Percentiles rank a stretch among this genome's conserved stretches.
Evolutionary conservation across 2,113 vertebrate species (phyloP).

Genomic region (Dromiciops gliroides): DNA sequence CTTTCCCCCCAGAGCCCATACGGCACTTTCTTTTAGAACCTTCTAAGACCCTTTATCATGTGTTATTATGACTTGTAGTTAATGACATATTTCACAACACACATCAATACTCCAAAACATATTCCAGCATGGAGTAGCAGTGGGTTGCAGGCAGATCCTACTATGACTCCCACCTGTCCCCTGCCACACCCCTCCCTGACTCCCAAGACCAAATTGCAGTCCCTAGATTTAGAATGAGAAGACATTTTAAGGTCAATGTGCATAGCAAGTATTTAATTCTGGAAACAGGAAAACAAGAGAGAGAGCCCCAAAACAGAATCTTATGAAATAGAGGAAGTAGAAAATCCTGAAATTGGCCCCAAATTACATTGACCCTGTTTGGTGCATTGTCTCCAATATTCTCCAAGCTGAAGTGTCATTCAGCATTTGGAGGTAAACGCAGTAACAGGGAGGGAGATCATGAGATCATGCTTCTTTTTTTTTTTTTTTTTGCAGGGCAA

Average conservation of each 20-base stretch:
- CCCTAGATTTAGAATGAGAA: not conserved
- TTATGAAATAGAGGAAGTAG: no score
- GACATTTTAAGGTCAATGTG: not conserved
- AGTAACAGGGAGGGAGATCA: not conserved
- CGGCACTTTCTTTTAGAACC: not conserved
- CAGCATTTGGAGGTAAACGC: not conserved
- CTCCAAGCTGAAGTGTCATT: not conserved
- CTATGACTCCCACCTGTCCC: not conserved
- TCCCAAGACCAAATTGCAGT: not conserved
- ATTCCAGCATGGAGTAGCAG: not conserved
- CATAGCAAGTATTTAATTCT: not conserved
- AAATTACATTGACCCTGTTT: not conserved
- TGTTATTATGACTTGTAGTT: not conserved
- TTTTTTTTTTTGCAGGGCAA: no score
- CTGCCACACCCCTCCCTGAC: not conserved
- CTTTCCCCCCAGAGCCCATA: not conserved
- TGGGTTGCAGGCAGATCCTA: not conserved
- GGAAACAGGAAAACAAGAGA: not conserved
- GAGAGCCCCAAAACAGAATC: not conserved
- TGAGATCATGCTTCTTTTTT: no score
- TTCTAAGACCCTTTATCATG: not conserved
- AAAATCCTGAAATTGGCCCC: not conserved
- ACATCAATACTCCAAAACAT: not conserved
- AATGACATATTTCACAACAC: not conserved
- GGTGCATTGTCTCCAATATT: not conserved